A percentile compares a stretch with the other conserved stretches of the same genome.
These are phyloP conservation scores for Poeciliopsis presidionis DNA, from an alignment of 2,797 vertebrate species.

Conservation along the genomic window DNA sequence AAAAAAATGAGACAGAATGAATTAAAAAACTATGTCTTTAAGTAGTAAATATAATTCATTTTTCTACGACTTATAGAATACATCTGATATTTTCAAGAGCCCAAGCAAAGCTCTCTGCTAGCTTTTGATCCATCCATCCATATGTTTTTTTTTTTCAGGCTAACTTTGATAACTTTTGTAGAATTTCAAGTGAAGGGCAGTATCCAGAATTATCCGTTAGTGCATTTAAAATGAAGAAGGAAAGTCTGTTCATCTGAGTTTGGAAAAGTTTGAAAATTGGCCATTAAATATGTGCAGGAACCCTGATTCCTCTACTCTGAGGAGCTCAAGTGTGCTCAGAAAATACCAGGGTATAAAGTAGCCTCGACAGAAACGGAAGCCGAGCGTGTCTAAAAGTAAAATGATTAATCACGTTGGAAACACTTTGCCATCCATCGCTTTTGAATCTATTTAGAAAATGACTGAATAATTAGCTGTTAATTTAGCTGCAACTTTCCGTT, in stretches of 20 bases:
- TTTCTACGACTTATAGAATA: not conserved
- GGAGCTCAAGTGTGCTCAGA: not conserved
- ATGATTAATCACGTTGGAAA: not conserved
- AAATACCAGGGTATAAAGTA: not conserved
- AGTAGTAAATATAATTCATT: not conserved
- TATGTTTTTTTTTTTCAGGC: not conserved
- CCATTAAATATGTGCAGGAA: not conserved
- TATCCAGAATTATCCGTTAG: not conserved
- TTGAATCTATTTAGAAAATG: conserved; percentile 2
- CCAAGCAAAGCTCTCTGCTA: not conserved
- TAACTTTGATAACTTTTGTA: not conserved
- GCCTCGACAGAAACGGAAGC: conserved; percentile 3
- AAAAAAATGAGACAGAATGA: not conserved
- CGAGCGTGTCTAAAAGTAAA: not conserved
- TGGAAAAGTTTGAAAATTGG: not conserved
- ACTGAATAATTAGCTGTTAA: not conserved
- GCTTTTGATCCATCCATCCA: not conserved
- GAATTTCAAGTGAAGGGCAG: not conserved
- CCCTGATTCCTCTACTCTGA: not conserved
- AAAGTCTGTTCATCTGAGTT: not conserved
- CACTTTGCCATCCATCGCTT: not conserved
- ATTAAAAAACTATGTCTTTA: not conserved
- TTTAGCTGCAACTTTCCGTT: not conserved
- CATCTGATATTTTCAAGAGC: not conserved
- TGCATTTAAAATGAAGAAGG: not conserved